Evolutionary conservation across 37 sponge, comb jelly and placozoan species (phyloP), one percentile per base, ranked within the genome.

Genomic region (Eunapius fragilis): DNA sequence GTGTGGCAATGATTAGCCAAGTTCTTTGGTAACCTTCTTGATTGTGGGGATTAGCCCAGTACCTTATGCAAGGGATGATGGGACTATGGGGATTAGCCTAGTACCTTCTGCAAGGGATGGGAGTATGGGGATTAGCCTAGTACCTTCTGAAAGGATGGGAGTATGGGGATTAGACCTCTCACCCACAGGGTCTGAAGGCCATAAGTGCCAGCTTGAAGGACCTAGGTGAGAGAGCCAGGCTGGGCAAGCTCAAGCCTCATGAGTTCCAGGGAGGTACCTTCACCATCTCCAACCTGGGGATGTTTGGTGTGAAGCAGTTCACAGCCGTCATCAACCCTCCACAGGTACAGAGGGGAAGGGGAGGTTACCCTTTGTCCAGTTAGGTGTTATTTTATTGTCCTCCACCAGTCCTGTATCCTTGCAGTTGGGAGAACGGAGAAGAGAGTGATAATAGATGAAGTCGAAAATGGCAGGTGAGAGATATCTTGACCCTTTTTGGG

Each of bases 261-360:
- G 99, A 98, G 81, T 98, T 90, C 91, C 92, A 93, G 82, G 97
- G 97, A 67, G 97, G 97, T 7, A 97, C 97, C 32, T 97, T 97
- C 89, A 94, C 97, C 78, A 97, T 97, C 68, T 97, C 97, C 82
- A 97, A 97, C 83, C 89, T 97, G 30, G 97, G 97, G 30, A 97
- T 97, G 97, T 94, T 75, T 68, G 97, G 97, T 0, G 75, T 92
- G 26, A 87, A 85, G 71, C 90, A 85, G 50, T 97, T 97, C 85
- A 72, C 95, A 23, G 97, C 97, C 45, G 86, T 97, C 87, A 97
- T 97, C 76, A 97, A 97, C 89, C 97, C 97, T 31, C 97, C 97
- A 12, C 97, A 94, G 81, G 93, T 92, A 85, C 22, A 45, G 12
- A 71, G n/a, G n/a, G n/a, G n/a, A n/a, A n/a, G n/a, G n/a, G n/a